Evolutionary conservation across 35 echinoderm and acorn worm species (phyloP).

Genomic region (Apostichopus parvimensis): DNA sequence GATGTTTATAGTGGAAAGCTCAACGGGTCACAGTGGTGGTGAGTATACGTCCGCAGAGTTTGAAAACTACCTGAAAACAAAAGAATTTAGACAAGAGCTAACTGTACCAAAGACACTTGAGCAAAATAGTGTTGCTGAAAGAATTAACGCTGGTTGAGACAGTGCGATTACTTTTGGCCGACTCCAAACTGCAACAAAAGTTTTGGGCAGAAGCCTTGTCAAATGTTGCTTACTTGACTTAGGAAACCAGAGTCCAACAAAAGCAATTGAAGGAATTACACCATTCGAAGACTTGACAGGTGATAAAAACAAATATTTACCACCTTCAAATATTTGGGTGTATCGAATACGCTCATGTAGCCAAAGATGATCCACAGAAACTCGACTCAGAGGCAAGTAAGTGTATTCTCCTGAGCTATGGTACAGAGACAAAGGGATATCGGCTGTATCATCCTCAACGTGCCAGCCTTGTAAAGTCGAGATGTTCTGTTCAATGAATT

Average conservation of each 20-base stretch:
- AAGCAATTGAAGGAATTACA: neutral
- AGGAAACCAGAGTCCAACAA: neutral
- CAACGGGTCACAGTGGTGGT: constrained; percentile 4
- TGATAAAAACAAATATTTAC: neutral
- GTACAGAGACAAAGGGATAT: no score
- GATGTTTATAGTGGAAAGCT: neutral
- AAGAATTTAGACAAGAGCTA: neutral
- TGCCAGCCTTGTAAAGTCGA: no score
- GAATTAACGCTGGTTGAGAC: constrained; percentile 9
- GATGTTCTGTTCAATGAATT: no score
- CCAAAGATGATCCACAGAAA: no score
- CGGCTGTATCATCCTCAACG: no score
- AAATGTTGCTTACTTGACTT: neutral
- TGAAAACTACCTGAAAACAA: constrained; percentile 17
- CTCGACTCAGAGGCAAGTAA: neutral
- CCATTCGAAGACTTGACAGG: neutral
- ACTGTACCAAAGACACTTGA: constrained; percentile 8
- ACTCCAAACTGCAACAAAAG: neutral
- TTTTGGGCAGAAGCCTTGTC: neutral
- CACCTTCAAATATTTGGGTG: neutral
- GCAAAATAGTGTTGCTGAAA: constrained; percentile 3
- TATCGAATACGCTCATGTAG: neutral
- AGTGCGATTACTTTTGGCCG: neutral
- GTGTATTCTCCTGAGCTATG: no score
- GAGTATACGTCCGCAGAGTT: neutral